phyloP scores from a whole-genome alignment of 1,140 invertebrate genomes.

The Drosophila leontia region DNA sequence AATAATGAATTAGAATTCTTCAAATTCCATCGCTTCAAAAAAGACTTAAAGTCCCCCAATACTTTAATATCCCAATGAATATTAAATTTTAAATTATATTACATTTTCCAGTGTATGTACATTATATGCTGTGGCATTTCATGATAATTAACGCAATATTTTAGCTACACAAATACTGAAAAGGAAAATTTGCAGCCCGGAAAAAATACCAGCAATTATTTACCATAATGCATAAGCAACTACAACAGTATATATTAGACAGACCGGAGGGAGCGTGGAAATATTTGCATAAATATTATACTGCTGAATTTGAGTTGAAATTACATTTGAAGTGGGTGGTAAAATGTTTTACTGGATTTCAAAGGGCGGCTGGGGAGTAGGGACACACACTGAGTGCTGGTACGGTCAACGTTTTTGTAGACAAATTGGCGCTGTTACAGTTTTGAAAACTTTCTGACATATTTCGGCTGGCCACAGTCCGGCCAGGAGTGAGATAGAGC shows the following conservation, averaged over 20 bases:
- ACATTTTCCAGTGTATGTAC: not conserved
- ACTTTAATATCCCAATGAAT: too few species aligned
- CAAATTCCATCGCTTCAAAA: not conserved
- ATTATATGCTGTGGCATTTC: constrained; percentile 48
- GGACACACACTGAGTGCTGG: constrained; percentile 19
- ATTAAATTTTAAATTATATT: not conserved
- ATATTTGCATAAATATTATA: constrained; percentile 78
- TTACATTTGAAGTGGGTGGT: constrained; percentile 63
- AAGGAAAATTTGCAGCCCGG: constrained; percentile 21
- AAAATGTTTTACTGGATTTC: constrained; percentile 15
- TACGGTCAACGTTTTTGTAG: constrained; percentile 58
- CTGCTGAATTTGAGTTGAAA: constrained; percentile 70
- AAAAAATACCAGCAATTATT: constrained; percentile 67
- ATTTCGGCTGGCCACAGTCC: constrained; percentile 54
- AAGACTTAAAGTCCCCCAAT: not conserved
- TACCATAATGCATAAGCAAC: constrained; percentile 73
- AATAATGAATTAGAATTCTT: too few species aligned
- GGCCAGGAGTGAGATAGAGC: not conserved
- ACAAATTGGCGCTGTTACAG: constrained; percentile 78
- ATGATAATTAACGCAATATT: constrained; percentile 78
- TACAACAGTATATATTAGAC: constrained; percentile 54
- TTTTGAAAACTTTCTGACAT: constrained; percentile 77
- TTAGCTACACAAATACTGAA: constrained; percentile 63
- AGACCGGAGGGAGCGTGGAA: constrained; percentile 33
- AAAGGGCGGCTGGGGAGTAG: not conserved